Conservation (phyloP, 2,113 vertebrate genomes). For the Columba livia region DNA sequence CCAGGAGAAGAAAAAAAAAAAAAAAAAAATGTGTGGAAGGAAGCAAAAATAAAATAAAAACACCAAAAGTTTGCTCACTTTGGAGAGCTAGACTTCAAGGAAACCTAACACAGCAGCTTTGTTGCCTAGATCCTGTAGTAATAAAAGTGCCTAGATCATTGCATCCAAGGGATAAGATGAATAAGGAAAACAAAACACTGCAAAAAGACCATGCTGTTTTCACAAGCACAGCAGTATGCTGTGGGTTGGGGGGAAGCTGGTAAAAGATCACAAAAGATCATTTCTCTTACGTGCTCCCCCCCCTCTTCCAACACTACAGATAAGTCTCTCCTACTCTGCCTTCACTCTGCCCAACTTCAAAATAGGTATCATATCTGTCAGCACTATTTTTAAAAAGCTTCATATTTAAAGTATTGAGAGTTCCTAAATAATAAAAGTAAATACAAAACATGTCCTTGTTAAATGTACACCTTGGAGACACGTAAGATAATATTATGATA, state of each 20-base stretch:
- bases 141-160: not conserved
- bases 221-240: not conserved
- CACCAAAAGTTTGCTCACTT: not conserved
- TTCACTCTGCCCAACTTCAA: not conserved
- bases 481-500: not conserved
- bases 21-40: not conserved
- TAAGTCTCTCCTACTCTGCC: not conserved
- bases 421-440: not conserved
- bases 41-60: not conserved
- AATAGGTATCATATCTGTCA: not conserved
- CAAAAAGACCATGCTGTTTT: not conserved
- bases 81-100: not conserved
- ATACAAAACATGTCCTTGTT: not conserved
- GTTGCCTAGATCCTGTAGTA: not conserved
- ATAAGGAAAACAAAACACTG: not conserved
- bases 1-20: not conserved
- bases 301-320: not conserved
- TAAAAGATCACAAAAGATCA: not conserved
- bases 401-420: not conserved
- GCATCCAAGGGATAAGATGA: not conserved
- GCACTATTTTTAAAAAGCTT: not conserved
- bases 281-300: accelerated
- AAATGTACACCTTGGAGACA: not conserved
- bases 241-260: accelerated
- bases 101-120: not conserved